Conservation (phyloP, 2,888 invertebrate genomes). For the Drosophila anomalipes region DNA sequence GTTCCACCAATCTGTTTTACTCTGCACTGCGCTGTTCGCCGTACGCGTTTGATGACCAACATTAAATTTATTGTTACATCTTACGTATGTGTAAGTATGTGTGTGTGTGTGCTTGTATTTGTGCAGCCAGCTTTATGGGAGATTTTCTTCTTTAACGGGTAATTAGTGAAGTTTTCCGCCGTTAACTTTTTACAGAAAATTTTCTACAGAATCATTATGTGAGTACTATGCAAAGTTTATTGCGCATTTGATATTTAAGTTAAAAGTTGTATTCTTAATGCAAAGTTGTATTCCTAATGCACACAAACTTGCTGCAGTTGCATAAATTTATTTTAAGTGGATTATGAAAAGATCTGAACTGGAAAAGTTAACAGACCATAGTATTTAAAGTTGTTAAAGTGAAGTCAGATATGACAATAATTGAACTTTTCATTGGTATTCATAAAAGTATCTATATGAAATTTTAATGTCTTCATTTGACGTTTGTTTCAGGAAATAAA, state of each 20-base stretch:
- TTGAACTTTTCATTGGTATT: neutral
- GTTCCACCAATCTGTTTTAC: constrained; percentile 28
- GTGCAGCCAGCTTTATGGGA: constrained; percentile 27
- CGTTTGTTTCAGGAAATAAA: neutral
- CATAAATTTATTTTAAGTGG: constrained; percentile 3
- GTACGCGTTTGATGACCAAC: constrained; percentile 42
- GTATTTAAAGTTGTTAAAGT: neutral
- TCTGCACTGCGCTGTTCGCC: neutral
- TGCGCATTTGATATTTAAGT: constrained; percentile 5
- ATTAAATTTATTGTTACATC: constrained; percentile 58
- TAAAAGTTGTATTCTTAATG: constrained; percentile 1
- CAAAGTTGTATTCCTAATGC: neutral
- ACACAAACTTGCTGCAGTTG: constrained; percentile 5
- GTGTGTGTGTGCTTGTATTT: neutral
- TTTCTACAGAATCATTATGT: constrained; percentile 11
- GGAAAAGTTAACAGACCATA: neutral
- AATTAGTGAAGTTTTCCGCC: constrained; percentile 66
- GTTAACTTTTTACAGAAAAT: constrained; percentile 33
- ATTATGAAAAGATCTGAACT: neutral
- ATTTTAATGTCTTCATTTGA: neutral
- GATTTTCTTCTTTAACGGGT: constrained; percentile 57
- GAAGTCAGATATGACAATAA: neutral
- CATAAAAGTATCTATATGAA: neutral
- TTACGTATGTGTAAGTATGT: neutral
- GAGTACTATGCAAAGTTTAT: constrained; percentile 12